Evolutionary conservation across 2,113 vertebrate species (phyloP).

Genomic region (Pelusios castaneus): DNA sequence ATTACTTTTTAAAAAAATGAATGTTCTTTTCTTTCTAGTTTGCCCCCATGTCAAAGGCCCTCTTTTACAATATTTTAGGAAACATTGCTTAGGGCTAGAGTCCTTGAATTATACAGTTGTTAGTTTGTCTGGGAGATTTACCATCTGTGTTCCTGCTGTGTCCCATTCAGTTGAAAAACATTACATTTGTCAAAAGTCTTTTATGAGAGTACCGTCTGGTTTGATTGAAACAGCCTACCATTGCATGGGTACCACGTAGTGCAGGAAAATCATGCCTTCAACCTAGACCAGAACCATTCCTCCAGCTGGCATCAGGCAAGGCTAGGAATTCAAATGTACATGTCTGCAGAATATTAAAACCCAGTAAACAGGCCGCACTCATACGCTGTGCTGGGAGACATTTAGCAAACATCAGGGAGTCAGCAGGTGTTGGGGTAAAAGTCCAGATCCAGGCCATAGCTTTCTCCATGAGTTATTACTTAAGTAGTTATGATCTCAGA

Average conservation of each 20-base stretch:
- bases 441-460: neutral
- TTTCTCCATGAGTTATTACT: neutral
- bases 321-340: fast-evolving
- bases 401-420: neutral
- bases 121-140: neutral
- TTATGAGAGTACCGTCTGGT: neutral
- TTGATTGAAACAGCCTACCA: neutral
- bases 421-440: neutral
- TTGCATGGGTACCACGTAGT: neutral
- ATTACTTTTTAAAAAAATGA: neutral
- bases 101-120: neutral
- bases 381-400: neutral
- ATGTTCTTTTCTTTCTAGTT: neutral
- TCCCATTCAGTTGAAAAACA: neutral
- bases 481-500: neutral
- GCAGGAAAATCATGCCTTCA: neutral
- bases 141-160: conserved; percentile 31
- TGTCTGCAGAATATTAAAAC: neutral
- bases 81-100: neutral
- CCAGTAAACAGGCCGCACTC: fast-evolving
- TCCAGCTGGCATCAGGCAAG: neutral
- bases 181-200: neutral
- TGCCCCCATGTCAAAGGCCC: neutral
- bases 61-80: conserved; percentile 7
- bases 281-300: fast-evolving